Evolutionary conservation across 2,888 invertebrate genomes (phyloP).

Genomic region (Lochmaea crataegi): DNA sequence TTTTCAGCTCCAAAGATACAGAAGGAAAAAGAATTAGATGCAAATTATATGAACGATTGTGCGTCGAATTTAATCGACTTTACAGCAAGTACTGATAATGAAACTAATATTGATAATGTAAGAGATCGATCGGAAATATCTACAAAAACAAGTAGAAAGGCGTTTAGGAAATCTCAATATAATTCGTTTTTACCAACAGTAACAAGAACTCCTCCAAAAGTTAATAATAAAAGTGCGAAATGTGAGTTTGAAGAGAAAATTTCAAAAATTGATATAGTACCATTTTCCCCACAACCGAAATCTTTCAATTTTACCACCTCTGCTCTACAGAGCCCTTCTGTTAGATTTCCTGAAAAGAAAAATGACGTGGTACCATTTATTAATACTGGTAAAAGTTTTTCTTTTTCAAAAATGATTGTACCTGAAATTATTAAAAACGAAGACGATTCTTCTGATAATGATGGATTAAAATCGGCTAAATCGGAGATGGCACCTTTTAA

Average conservation of each 20-base stretch:
- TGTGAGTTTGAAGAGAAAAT: not conserved
- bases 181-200: not conserved
- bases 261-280: not conserved
- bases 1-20: not conserved
- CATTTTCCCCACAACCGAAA: not conserved
- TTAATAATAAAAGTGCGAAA: not conserved
- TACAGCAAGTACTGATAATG: not conserved
- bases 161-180: not conserved
- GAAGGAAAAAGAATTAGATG: constrained; percentile 5
- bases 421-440: no score
- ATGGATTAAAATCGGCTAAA: no score
- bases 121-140: not conserved
- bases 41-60: not conserved
- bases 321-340: not conserved
- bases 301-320: not conserved
- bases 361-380: not conserved
- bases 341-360: not conserved
- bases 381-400: no score
- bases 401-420: not conserved
- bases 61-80: not conserved
- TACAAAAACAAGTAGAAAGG: not conserved
- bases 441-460: no score
- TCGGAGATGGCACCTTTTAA: not conserved
- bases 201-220: not conserved
- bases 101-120: no score